These are phyloP conservation scores for Oryzaephilus surinamensis DNA, from an alignment of 1,140 invertebrate species.

Conservation along the genomic window DNA sequence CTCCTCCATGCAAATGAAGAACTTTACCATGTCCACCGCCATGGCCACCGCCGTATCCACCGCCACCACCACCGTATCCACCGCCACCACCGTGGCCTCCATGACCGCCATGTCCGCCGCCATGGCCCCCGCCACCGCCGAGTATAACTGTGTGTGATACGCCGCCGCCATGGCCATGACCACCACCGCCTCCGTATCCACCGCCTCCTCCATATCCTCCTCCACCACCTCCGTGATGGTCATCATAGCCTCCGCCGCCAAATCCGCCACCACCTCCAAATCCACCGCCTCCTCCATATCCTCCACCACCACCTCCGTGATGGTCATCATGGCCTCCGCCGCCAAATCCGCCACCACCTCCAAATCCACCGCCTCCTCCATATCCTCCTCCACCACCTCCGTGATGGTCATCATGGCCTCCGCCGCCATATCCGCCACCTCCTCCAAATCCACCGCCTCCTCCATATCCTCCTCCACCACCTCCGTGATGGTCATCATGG, in stretches of 20 bases:
- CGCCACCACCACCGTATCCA: too few species aligned
- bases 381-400: constrained; percentile 13
- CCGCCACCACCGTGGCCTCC: too few species aligned
- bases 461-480: constrained; percentile 5
- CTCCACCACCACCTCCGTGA: constrained; percentile 9
- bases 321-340: constrained; percentile 8
- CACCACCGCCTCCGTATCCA: not conserved
- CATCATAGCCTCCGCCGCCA: constrained; percentile 10
- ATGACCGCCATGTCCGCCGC: constrained; percentile 9
- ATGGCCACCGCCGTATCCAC: constrained; percentile 7
- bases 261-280: constrained; percentile 13
- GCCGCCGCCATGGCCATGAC: constrained; percentile 10
- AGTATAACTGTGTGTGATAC: constrained; percentile 1
- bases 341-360: constrained; percentile 8
- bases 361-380: constrained; percentile 17
- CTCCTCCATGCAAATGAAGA: constrained; percentile 10
- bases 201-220: constrained; percentile 13
- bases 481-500: constrained; percentile 2
- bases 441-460: constrained; percentile 7
- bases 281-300: constrained; percentile 7
- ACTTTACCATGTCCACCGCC: constrained; percentile 4
- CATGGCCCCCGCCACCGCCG: constrained; percentile 5
- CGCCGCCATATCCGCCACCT: constrained; percentile 1
- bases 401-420: constrained; percentile 8
- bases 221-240: constrained; percentile 9